Conservation (phyloP, 1,140 invertebrate species). For the Drosophila navojoa region DNA sequence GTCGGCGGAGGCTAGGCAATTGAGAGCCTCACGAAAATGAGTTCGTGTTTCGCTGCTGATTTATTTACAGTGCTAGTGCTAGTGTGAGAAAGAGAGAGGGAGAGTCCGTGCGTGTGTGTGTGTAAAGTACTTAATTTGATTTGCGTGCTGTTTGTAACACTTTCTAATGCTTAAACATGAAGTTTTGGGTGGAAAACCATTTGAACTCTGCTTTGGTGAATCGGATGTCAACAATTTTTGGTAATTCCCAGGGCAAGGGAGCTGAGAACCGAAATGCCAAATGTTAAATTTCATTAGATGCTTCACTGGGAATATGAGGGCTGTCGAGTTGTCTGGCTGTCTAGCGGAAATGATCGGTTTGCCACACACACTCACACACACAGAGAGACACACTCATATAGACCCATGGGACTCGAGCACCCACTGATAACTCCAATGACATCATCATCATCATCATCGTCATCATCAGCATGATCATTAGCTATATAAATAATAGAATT, state of each 20-base stretch:
- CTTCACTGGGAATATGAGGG: slow-evolving; percentile 16
- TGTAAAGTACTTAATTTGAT: slow-evolving; percentile 44
- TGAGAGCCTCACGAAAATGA: slow-evolving; percentile 36
- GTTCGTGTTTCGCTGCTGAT: slow-evolving; percentile 38
- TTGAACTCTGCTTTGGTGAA: slow-evolving; percentile 24
- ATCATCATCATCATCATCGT: slow-evolving; percentile 44
- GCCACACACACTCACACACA: slow-evolving; percentile 3
- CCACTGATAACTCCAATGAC: slow-evolving; percentile 40
- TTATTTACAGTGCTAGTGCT: slow-evolving; percentile 9
- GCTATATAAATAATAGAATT: slow-evolving; percentile 15
- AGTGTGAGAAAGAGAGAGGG: background rate
- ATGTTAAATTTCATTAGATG: slow-evolving; percentile 9
- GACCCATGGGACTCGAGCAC: background rate
- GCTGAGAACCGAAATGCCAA: background rate
- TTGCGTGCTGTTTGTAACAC: slow-evolving; percentile 61
- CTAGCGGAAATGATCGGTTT: slow-evolving; percentile 43
- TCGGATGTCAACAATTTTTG: slow-evolving; percentile 51
- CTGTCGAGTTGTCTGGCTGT: slow-evolving; percentile 1
- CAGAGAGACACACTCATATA: background rate
- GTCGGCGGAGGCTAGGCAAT: slow-evolving; percentile 17
- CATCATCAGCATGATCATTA: slow-evolving; percentile 20
- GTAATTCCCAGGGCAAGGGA: background rate
- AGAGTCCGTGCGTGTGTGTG: slow-evolving; percentile 6
- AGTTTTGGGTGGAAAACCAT: slow-evolving; percentile 32
- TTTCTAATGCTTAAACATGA: slow-evolving; percentile 62